Evolutionary conservation across 2,888 invertebrate genomes (phyloP).

Genomic region (Hirtodrosophila confusa): DNA sequence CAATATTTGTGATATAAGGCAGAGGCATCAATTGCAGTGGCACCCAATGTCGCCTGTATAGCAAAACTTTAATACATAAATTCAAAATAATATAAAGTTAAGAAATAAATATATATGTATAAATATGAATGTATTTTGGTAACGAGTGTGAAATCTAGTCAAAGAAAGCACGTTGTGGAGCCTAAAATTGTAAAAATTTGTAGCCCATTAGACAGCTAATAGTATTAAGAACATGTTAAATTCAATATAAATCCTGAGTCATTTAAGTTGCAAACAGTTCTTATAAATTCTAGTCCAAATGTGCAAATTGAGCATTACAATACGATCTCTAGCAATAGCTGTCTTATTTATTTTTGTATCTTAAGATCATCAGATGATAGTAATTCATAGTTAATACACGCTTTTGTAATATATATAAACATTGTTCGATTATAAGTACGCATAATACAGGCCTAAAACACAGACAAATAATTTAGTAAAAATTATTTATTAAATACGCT

Average conservation of each 20-base stretch:
- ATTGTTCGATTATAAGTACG: slow-evolving; percentile 20
- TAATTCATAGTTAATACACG: slow-evolving; percentile 16
- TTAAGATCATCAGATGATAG: slow-evolving; percentile 1
- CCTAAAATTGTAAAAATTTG: slow-evolving; percentile 37
- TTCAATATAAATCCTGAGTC: slow-evolving; percentile 1
- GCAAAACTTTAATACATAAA: slow-evolving; percentile 15
- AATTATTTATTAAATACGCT: slow-evolving; percentile 47
- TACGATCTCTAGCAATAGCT: slow-evolving; percentile 35
- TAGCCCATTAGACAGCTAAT: slow-evolving; percentile 16
- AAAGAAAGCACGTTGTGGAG: slow-evolving; percentile 49
- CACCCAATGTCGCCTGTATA: slow-evolving; percentile 14
- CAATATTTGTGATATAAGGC: slow-evolving; percentile 84
- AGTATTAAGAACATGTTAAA: slow-evolving; percentile 27
- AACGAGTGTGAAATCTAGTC: slow-evolving; percentile 75
- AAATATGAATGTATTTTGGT: slow-evolving; percentile 41
- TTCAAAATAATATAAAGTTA: slow-evolving; percentile 3
- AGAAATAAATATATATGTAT: slow-evolving; percentile 1
- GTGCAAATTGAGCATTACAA: slow-evolving; percentile 2
- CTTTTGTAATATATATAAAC: slow-evolving; percentile 4
- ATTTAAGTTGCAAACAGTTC: slow-evolving; percentile 25
- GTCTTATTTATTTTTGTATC: slow-evolving; percentile 7
- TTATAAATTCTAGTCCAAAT: slow-evolving; percentile 43
- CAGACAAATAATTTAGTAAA: slow-evolving; percentile 61
- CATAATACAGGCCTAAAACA: slow-evolving; percentile 4
- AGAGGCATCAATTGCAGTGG: slow-evolving; percentile 29